Percentiles rank a stretch among this genome's conserved stretches.
Conservation (phyloP, 92 coral and sea anemone genomes). For the Muricea muricata region DNA sequence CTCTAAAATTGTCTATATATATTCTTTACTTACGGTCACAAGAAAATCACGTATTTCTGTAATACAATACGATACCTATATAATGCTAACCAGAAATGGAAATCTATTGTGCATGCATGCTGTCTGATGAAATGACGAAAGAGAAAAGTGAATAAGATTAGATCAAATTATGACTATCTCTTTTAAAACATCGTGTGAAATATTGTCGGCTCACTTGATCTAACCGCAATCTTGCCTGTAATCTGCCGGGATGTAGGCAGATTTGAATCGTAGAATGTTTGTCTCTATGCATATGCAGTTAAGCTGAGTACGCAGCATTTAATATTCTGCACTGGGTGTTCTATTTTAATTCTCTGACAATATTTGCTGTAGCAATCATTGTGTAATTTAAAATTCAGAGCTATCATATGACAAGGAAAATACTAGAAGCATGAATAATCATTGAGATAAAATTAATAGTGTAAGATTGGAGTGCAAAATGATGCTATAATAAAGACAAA, state of each 20-base stretch:
- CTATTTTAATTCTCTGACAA: neutral
- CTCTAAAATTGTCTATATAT: neutral
- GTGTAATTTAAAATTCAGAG: neutral
- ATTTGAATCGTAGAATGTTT: neutral
- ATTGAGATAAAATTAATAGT: too few species aligned
- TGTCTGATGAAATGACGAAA: slow-evolving; percentile 11
- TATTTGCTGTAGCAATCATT: neutral
- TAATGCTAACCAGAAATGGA: neutral
- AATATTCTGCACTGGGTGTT: neutral
- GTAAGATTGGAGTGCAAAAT: too few species aligned
- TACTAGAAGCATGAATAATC: neutral
- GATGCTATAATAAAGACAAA: too few species aligned
- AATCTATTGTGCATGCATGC: neutral
- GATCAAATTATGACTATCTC: neutral
- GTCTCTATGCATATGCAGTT: neutral
- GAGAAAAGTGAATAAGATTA: neutral
- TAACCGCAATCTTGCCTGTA: neutral
- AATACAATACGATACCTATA: too few species aligned
- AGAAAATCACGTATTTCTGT: too few species aligned
- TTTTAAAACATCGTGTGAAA: slow-evolving; percentile 19
- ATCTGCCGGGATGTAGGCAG: slow-evolving; percentile 1
- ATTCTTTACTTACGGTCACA: neutral
- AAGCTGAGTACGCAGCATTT: neutral
- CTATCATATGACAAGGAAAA: neutral
- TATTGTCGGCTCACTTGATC: neutral